Percentiles rank a stretch among this genome's conserved stretches.
These are phyloP conservation scores for Cuniculus paca DNA, from an alignment of 2,797 vertebrate genomes.

Conservation along the genomic window DNA sequence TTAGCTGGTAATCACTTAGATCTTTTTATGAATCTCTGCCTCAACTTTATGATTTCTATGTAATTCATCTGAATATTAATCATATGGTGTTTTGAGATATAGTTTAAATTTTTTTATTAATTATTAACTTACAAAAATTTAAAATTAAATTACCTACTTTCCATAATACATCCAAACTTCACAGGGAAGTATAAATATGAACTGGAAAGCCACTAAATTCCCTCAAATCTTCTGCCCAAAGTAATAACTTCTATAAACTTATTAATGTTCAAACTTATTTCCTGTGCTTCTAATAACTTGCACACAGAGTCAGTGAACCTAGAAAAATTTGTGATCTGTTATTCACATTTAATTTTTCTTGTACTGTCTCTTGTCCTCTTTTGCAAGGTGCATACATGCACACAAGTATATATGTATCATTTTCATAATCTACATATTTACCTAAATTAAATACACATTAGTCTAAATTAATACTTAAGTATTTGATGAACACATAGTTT, in stretches of 20 bases:
- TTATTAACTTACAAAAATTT: slow-evolving; percentile 24
- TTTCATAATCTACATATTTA: neutral
- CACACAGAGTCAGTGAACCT: too few species aligned
- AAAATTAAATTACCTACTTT: neutral
- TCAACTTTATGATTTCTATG: neutral
- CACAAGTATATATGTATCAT: neutral
- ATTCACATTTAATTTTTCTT: neutral
- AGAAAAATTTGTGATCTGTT: neutral
- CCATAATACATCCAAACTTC: neutral
- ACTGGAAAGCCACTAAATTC: neutral
- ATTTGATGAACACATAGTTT: neutral
- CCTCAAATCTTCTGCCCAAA: neutral
- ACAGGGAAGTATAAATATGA: neutral
- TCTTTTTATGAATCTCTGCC: neutral
- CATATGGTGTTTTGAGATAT: neutral
- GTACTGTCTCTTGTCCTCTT: neutral
- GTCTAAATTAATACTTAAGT: neutral
- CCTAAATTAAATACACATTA: neutral
- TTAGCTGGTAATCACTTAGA: neutral
- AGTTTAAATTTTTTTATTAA: slow-evolving; percentile 42
- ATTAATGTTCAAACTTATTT: neutral
- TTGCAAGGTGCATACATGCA: neutral
- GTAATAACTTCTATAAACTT: neutral
- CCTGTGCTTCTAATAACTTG: neutral
- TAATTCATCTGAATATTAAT: neutral